Percentiles rank a stretch among this genome's conserved stretches.
Evolutionary conservation across 2,888 invertebrate species (phyloP).

Genomic region (Bombylius discolor): DNA sequence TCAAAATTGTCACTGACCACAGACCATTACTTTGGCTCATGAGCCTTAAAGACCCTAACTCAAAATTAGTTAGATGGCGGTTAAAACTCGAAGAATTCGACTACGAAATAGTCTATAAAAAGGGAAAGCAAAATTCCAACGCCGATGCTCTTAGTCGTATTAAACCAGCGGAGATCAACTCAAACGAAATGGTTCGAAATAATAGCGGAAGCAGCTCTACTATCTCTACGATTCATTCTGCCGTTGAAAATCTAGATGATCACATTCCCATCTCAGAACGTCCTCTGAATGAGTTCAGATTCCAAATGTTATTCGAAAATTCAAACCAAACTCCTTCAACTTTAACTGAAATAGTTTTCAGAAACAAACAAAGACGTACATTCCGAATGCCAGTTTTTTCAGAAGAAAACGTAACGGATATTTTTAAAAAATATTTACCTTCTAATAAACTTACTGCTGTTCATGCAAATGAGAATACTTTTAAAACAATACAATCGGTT

Average conservation of each 20-base stretch:
- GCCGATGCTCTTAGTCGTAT: conserved; percentile 6
- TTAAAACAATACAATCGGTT: conserved; percentile 7
- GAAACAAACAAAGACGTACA: conserved; percentile 5
- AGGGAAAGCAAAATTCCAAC: conserved; percentile 4
- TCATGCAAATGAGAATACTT: conserved; percentile 8
- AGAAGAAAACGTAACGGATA: not conserved
- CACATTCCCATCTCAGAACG: conserved; percentile 13
- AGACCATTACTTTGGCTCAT: too few relatives aligned
- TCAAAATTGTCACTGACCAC: too few relatives aligned
- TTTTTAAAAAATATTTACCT: conserved; percentile 12
- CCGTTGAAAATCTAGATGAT: conserved; percentile 5
- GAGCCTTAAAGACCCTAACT: too few relatives aligned
- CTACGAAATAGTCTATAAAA: conserved; percentile 10
- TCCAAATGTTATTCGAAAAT: conserved; percentile 11
- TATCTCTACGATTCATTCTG: not conserved
- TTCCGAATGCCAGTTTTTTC: not conserved
- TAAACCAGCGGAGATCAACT: not conserved
- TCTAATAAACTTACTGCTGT: conserved; percentile 11
- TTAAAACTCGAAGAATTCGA: too few relatives aligned
- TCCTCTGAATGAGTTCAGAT: conserved; percentile 14
- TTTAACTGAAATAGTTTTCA: conserved; percentile 11
- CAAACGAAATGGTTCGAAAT: not conserved
- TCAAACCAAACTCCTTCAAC: not conserved
- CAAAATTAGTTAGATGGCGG: too few relatives aligned
- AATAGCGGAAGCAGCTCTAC: not conserved